These are phyloP conservation scores for Mormyrus lacerda DNA, from an alignment of 2,113 vertebrate species.

Conservation along the genomic window DNA sequence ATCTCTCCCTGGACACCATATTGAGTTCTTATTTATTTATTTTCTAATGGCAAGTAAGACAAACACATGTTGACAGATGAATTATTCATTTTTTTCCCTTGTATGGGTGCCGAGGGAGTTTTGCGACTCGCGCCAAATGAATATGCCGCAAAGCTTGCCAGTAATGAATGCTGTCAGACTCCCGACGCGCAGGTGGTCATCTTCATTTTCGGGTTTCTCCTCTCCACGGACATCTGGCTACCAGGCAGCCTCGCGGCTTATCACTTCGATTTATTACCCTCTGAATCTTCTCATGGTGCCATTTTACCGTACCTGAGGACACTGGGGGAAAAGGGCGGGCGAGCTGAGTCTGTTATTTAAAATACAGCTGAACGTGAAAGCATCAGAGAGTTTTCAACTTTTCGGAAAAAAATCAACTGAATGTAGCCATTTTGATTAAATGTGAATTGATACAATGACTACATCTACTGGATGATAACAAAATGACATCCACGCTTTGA, in stretches of 20 bases:
- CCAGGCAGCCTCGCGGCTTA: background rate
- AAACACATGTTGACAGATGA: slow-evolving; percentile 15
- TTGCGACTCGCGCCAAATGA: background rate
- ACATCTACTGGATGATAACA: slow-evolving; percentile 7
- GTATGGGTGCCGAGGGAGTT: background rate
- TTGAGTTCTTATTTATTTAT: slow-evolving; percentile 10
- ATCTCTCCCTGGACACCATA: background rate
- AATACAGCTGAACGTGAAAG: background rate
- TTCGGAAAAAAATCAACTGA: background rate
- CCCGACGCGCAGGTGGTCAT: background rate
- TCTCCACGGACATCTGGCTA: background rate
- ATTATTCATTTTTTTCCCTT: slow-evolving; percentile 10
- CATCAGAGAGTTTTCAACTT: background rate
- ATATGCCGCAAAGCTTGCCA: background rate
- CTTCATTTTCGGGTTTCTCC: background rate
- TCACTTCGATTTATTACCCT: background rate
- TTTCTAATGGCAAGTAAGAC: slow-evolving; percentile 4
- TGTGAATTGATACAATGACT: background rate
- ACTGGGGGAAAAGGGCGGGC: background rate
- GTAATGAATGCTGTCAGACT: background rate
- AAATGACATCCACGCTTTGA: background rate
- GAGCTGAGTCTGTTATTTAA: background rate
- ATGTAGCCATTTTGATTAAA: background rate
- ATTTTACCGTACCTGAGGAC: background rate
- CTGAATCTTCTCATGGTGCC: background rate